Evolutionary conservation across 2,113 vertebrate species (phyloP), one percentile per base, ranked within the genome.

Genomic region (Gambusia affinis): DNA sequence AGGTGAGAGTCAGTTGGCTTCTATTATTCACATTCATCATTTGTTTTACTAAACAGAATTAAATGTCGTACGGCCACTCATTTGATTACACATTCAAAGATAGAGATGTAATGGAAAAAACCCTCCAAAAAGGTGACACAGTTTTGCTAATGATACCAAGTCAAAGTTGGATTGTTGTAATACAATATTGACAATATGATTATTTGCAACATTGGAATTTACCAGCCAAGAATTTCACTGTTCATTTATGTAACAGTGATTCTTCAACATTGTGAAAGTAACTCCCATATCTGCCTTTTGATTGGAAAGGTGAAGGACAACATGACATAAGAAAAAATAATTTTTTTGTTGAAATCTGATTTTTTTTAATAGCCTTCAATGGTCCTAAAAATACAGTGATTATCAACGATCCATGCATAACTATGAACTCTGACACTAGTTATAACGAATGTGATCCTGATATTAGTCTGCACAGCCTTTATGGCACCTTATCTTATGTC

Each of bases 401-500:
- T 37, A 77, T 57, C 30, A 66, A 57, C 10, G 63, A 8, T 73
- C 19, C 0, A 27, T 33, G 73, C 22, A 67, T 31, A 84, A 28
- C n/a, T 42, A 33, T 51, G 24, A 75, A 24, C 1, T 12, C n/a
- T 27, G 19, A 29, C 65, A 73, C 4, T 5, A 70, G 33, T 74
- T n/a, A 22, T 28, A 60, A 84, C 81, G 78, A 79, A 61, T 8
- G 7, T 72, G 54, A 70, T 74, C 15, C 65, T 76, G 80, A 87
- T 85, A 86, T 47, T 68, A 83, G 51, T 61, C 67, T 15, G 8
- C 8, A 15, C 33, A 60, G 11, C 65, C 22, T 84, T 87, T 79
- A 75, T 42, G 69, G 65, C 73, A 71, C 33, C 14, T 86, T 91
- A 89, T 90, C 87, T 78, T 42, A 29, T 57, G 14, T 83, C 86